Evolutionary conservation across 2,113 vertebrate genomes (phyloP).

Genomic region (Condylura cristata): DNA sequence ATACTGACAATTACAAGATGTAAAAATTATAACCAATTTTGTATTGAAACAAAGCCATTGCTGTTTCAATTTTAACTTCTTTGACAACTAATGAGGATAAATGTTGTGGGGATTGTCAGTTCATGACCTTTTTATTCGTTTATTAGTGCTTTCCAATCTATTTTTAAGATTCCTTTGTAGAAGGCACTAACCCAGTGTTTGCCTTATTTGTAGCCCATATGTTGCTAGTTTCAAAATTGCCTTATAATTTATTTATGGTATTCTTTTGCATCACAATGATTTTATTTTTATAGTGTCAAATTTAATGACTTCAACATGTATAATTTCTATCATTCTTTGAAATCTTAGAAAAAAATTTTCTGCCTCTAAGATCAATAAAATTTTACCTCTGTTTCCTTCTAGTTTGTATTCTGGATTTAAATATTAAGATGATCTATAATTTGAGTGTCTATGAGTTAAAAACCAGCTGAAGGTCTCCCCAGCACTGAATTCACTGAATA

Average conservation of each 20-base stretch:
- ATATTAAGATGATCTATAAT: neutral
- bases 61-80: constrained; percentile 43
- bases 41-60: neutral
- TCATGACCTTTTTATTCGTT: constrained; percentile 35
- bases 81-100: neutral
- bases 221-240: constrained; percentile 35
- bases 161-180: neutral
- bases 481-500: neutral
- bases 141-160: neutral
- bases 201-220: constrained; percentile 28
- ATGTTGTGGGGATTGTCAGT: constrained; percentile 9
- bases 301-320: constrained; percentile 2
- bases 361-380: neutral
- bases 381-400: neutral
- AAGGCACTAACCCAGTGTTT: neutral
- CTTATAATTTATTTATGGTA: constrained; percentile 52
- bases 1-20: neutral
- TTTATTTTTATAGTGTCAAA: constrained; percentile 18
- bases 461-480: neutral
- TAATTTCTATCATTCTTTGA: neutral
- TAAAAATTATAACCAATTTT: neutral
- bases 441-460: neutral
- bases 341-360: neutral
- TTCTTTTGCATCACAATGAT: constrained; percentile 23
- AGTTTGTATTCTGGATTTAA: neutral